Base-by-base conservation (phyloP, 1,140 invertebrate species). In the Augochlora pura region DNA sequence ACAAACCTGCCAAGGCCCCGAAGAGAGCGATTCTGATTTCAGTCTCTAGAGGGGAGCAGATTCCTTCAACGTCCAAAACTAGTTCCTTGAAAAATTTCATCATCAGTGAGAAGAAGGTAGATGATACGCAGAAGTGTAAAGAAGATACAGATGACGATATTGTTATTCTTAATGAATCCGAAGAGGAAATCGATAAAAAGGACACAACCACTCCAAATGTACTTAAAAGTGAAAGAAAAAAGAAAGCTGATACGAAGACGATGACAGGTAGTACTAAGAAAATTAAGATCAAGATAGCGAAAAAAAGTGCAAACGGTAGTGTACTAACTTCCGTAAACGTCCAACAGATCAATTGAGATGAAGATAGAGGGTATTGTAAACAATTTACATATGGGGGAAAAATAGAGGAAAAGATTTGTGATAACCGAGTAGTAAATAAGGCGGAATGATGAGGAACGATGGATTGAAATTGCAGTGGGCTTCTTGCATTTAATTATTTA, bases 1-100 rank as follows among this genome's bases (percentile, higher is more conserved):
- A 1, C 75, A 27, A 72, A 42, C 5, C 38, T 21, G 14, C 90
- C 81, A 64, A 91, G 57, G 74, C 80, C 5, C 88, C 88, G 3
- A 93, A 92, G 87, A 84, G 92, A 2, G 91, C 84, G 0, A 83
- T 88, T 2, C 77, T 92, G 10, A 91, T 92, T 27, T 91, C 92
- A 0, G 85, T 92, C 9, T 76, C 72, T 0, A 85, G 89, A 21
- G 88, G 87, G 0, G 90, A 92, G 71, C 81, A 89, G 39, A 75
- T 89, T 68, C 79, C 88, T 0, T 88, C 90, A 67, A 81, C 85
- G 4, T 87, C 86, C 46, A 77, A 83, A 9, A 70, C 88, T 10
- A 90, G 78, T 52, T 66, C 89, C 16, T 64, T 88, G 6, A 83
- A 87, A 1, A 88, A 82, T 75, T 87, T 90, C 25, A 62, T 86